A percentile compares a stretch with the other conserved stretches of the same genome.
phyloP scores from a whole-genome alignment of 2,888 invertebrate species.

The Stomorhina lunata region DNA sequence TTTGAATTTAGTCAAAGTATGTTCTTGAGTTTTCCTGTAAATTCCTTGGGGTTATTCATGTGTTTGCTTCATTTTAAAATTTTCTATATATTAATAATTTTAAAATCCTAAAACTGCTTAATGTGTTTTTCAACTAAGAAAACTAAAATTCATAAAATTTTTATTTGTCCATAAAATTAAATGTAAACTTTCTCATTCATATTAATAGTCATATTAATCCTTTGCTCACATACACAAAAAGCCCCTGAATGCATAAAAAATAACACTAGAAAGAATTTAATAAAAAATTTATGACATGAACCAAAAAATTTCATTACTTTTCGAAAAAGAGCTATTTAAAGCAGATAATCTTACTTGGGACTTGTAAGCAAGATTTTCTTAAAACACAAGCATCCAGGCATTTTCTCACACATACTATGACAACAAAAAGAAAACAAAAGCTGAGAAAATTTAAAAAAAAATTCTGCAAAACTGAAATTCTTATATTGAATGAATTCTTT shows the following conservation, averaged over 20 bases:
- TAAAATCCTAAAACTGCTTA: background rate
- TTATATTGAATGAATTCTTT: constrained; percentile 2
- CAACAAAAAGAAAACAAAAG: background rate
- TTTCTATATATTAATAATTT: background rate
- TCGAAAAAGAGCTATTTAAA: constrained; percentile 18
- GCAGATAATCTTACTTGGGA: constrained; percentile 21
- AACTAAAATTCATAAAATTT: background rate
- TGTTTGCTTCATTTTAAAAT: background rate
- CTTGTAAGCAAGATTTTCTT: constrained; percentile 32
- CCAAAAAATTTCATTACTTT: constrained; percentile 24
- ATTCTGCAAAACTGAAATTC: background rate
- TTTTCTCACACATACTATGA: background rate
- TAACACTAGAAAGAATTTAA: background rate
- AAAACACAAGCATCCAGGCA: background rate
- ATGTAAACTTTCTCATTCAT: background rate
- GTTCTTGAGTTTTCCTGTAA: no score
- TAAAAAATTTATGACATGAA: constrained; percentile 43
- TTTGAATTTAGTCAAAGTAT: no score
- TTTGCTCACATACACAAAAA: background rate
- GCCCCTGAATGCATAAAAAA: background rate
- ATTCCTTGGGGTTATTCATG: no score
- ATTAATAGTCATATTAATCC: background rate
- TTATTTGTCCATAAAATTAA: background rate
- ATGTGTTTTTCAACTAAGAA: background rate
- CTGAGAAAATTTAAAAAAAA: background rate